phyloP scores from a whole-genome alignment of 2,113 vertebrate species.

The Pleuronectes platessa region DNA sequence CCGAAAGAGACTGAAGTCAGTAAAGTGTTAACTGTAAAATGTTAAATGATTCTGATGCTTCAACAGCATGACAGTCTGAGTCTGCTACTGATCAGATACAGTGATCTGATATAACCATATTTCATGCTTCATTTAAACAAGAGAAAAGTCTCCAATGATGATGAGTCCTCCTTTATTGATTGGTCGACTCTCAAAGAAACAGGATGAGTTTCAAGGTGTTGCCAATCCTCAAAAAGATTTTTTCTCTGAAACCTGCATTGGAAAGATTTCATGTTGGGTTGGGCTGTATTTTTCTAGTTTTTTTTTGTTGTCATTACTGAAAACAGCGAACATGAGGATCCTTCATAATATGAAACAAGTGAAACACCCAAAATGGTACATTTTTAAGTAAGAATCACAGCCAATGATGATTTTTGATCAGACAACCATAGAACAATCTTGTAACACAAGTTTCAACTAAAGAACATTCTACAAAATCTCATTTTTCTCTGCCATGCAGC shows the following conservation, averaged over 20 bases:
- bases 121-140: slow-evolving; percentile 1
- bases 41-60: not conserved
- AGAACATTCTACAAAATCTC: not conserved
- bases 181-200: not conserved
- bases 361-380: too few relatives aligned
- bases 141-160: not conserved
- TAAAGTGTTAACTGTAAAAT: not conserved
- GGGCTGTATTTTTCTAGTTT: not conserved
- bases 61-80: not conserved
- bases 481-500: not conserved
- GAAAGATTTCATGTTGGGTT: not conserved
- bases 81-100: not conserved
- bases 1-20: not conserved
- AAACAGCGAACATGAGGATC: not conserved
- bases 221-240: too few relatives aligned
- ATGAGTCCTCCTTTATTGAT: not conserved
- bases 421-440: too few relatives aligned
- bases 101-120: not conserved
- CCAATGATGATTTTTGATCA: too few relatives aligned
- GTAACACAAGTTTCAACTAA: too few relatives aligned
- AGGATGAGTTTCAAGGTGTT: not conserved
- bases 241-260: not conserved
- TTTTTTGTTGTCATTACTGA: not conserved
- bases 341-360: too few relatives aligned
- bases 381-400: too few relatives aligned